phyloP scores from a whole-genome alignment of 2,797 vertebrate genomes.

The Lemur catta region DNA sequence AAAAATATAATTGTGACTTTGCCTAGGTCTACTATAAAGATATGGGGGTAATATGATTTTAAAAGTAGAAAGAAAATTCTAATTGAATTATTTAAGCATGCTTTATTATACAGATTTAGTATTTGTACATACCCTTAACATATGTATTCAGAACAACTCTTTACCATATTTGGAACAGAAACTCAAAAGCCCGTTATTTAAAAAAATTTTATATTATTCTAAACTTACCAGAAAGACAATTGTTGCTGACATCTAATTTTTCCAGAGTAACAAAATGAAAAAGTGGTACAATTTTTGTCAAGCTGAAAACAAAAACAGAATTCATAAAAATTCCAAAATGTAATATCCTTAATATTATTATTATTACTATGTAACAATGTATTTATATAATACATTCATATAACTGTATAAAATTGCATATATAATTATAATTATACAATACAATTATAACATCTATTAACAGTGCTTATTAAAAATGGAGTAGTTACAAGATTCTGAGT shows the following conservation, averaged over 20 bases:
- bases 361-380: background rate
- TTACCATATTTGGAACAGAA: background rate
- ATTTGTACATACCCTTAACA: background rate
- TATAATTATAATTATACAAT: background rate
- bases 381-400: background rate
- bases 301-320: slow-evolving; percentile 83
- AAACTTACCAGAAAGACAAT: slow-evolving; percentile 93
- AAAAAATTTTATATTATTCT: slow-evolving; percentile 20
- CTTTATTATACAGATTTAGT: background rate
- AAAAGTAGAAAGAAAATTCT: background rate
- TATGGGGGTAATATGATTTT: background rate
- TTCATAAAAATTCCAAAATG: slow-evolving; percentile 17
- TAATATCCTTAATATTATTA: background rate
- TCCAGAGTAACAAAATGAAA: slow-evolving; percentile 89
- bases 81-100: background rate
- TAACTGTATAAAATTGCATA: background rate
- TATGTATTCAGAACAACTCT: background rate
- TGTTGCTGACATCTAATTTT: slow-evolving; percentile 90
- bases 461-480: slow-evolving; percentile 16
- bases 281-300: slow-evolving; percentile 89
- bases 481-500: background rate
- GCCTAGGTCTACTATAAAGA: background rate
- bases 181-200: background rate
- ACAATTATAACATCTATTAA: slow-evolving; percentile 1
- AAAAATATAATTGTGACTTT: background rate